Conservation (phyloP, 2,113 vertebrate species). For the Mustela nigripes region DNA sequence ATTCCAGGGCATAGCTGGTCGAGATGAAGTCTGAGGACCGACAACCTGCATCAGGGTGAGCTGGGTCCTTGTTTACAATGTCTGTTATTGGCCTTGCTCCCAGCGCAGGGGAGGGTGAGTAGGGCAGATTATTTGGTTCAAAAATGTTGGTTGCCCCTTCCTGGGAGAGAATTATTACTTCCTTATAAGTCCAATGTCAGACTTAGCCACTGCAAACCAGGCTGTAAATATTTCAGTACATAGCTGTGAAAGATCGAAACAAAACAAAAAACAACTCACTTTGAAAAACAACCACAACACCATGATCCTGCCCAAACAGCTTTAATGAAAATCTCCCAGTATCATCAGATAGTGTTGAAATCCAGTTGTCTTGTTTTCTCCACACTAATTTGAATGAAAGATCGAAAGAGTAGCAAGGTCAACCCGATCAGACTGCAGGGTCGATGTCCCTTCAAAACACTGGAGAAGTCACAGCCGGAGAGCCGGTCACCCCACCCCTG, state of each 20-base stretch:
- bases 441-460: constrained; percentile 10
- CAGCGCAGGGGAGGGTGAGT: neutral
- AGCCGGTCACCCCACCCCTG: neutral
- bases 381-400: neutral
- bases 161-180: neutral
- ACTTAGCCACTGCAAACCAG: neutral
- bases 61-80: neutral
- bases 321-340: neutral
- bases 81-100: neutral
- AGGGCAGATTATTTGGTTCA: neutral
- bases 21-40: neutral
- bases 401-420: neutral
- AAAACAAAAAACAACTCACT: neutral
- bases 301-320: neutral
- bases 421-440: neutral
- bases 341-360: constrained; percentile 11
- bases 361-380: neutral
- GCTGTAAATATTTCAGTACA: constrained; percentile 3
- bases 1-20: neutral
- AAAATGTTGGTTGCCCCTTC: neutral
- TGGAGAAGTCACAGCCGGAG: neutral
- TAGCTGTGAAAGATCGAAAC: neutral
- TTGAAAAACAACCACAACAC: neutral
- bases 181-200: neutral
- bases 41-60: neutral